Evolutionary conservation across 1,140 invertebrate genomes (phyloP).

Genomic region (Drosophila ercepeae): DNA sequence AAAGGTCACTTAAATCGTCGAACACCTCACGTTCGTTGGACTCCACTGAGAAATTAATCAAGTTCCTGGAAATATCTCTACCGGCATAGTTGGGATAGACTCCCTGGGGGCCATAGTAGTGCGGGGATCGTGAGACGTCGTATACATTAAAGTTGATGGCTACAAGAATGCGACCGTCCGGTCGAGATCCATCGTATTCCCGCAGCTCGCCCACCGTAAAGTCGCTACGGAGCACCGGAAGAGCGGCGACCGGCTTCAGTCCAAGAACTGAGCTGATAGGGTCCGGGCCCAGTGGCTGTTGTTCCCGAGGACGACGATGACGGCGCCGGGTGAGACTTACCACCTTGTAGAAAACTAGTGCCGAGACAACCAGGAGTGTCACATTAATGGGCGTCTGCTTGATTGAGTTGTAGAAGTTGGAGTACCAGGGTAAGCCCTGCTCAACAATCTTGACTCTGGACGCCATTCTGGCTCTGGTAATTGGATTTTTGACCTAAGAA

Average conservation of each 20-base stretch:
- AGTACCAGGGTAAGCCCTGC: conserved; percentile 43
- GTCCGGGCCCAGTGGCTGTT: neutral
- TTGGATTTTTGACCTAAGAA: neutral
- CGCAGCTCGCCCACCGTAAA: conserved; percentile 45
- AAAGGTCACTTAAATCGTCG: conserved; percentile 51
- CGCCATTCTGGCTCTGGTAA: neutral
- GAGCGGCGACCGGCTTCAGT: neutral
- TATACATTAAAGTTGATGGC: conserved; percentile 58
- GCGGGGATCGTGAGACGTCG: conserved; percentile 43
- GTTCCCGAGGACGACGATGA: neutral
- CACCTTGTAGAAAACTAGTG: conserved; percentile 54
- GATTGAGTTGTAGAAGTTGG: conserved; percentile 32
- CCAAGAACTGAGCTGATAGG: neutral
- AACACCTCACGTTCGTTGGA: conserved; percentile 13
- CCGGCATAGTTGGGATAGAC: conserved; percentile 54
- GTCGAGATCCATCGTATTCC: conserved; percentile 40
- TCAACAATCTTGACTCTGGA: conserved; percentile 3
- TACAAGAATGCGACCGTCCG: conserved; percentile 51
- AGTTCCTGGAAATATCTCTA: conserved; percentile 46
- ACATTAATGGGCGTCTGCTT: conserved; percentile 38
- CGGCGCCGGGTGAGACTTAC: conserved; percentile 24
- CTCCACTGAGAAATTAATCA: conserved; percentile 44
- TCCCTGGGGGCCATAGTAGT: conserved; percentile 53
- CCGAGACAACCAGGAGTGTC: conserved; percentile 41
- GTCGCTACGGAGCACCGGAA: conserved; percentile 21